Base-by-base conservation (phyloP, 37 sponge, comb jelly and placozoan species). In the Oopsacas minuta region DNA sequence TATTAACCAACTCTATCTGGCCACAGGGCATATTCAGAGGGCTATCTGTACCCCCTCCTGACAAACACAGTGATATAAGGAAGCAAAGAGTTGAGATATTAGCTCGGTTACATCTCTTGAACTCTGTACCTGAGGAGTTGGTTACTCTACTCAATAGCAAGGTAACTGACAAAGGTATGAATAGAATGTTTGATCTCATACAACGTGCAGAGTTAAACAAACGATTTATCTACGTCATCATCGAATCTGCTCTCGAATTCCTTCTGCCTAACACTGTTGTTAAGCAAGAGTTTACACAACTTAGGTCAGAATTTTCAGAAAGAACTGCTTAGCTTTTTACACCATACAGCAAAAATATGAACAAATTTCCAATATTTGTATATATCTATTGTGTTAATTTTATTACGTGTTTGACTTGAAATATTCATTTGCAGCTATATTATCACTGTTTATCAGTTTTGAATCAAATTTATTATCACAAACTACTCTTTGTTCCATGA, bases 191-290 rank as follows among this genome's bases (percentile, higher is more conserved):
- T 61, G 75, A 10, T n/a, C 22, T 61, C 1, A n/a, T 61, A 61
- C 75, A 61, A 34, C 30, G 3, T 5, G 28, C 20, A 3, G 75
- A 5, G 28, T 34, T 61, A 32, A 61, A 61, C 75, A 61, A 61
- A 12, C 7, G 75, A n/a, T 61, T 61, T n/a, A 61, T 61, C 5
- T 61, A 61, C 75, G 75, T 61, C 75, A 61, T 61, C 75, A 61
- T 61, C 22, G 75, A 61, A n/a, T 61, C 75, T 25, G 75, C 75
- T 3, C 75, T 61, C 75, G 75, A 61, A n/a, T 61, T 61, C 30
- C 20, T 61, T 10, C 75, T 61, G 7, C 75, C 75, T 5, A n/a
- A 61, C 75, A 61, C 75, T 7, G 30, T 61, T 32, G 75, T 61
- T 61, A 61, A 61, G 30, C 75, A 61, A 61, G 75, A 61, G 75